Evolutionary conservation across 2,113 vertebrate species (phyloP).

Genomic region (Eupsittula cactorum): DNA sequence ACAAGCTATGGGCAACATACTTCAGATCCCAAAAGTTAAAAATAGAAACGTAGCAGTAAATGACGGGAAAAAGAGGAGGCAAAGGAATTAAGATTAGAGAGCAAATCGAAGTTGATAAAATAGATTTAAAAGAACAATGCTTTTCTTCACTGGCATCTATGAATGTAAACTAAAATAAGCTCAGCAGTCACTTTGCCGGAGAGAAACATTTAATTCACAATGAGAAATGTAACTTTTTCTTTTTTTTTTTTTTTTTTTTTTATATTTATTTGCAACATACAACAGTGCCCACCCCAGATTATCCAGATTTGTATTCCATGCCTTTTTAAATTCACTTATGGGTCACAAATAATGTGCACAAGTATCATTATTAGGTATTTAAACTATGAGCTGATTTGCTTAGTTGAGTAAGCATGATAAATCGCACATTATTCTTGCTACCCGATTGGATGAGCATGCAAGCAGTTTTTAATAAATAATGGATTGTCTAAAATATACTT

Average conservation of each 20-base stretch:
- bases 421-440: background rate
- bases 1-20: background rate
- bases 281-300: background rate
- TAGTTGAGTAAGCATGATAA: background rate
- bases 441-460: background rate
- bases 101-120: background rate
- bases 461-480: background rate
- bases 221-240: background rate
- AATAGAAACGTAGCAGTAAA: background rate
- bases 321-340: background rate
- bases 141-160: background rate
- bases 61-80: background rate
- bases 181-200: background rate
- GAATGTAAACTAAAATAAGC: background rate
- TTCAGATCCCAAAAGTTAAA: background rate
- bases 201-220: slow-evolving; percentile 1
- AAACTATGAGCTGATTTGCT: background rate
- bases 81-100: background rate
- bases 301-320: background rate
- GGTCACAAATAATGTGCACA: background rate
- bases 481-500: background rate
- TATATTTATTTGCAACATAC: background rate
- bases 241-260: background rate
- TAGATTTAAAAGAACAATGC: background rate
- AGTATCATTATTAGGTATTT: background rate